Evolutionary conservation across 2,113 vertebrate species (phyloP).

Genomic region (Neodontobutis hainanensis): DNA sequence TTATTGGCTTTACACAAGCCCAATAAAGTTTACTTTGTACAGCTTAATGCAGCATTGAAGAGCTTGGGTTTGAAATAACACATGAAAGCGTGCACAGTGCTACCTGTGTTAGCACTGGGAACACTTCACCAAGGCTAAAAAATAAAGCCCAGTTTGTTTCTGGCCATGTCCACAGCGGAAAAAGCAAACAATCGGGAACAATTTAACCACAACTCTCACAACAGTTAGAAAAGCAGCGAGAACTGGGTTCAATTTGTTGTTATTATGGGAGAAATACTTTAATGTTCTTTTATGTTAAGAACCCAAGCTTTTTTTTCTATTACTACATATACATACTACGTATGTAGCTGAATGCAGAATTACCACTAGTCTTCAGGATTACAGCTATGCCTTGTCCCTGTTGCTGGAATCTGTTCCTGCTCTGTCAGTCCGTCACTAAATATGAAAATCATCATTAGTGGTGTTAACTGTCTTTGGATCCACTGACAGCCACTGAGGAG

Average conservation of each 20-base stretch:
- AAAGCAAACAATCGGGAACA: constrained; percentile 12
- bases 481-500: constrained; percentile 30
- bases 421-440: constrained; percentile 49
- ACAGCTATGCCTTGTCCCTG: neutral
- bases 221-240: too few relatives aligned
- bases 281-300: neutral
- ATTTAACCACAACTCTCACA: constrained; percentile 8
- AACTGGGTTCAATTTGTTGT: neutral
- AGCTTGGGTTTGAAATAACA: neutral
- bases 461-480: constrained; percentile 27
- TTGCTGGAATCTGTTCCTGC: constrained; percentile 28
- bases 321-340: too few relatives aligned
- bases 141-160: constrained; percentile 41
- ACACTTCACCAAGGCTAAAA: constrained; percentile 35
- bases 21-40: neutral
- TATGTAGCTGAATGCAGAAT: too few relatives aligned
- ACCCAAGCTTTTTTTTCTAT: neutral
- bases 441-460: constrained; percentile 58
- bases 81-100: neutral
- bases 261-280: constrained; percentile 1
- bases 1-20: constrained; percentile 3
- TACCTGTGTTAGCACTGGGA: constrained; percentile 28
- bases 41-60: neutral
- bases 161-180: neutral
- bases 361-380: constrained; percentile 6